Conservation (phyloP, 2,797 vertebrate species). For the Myiotriccus ornatus region DNA sequence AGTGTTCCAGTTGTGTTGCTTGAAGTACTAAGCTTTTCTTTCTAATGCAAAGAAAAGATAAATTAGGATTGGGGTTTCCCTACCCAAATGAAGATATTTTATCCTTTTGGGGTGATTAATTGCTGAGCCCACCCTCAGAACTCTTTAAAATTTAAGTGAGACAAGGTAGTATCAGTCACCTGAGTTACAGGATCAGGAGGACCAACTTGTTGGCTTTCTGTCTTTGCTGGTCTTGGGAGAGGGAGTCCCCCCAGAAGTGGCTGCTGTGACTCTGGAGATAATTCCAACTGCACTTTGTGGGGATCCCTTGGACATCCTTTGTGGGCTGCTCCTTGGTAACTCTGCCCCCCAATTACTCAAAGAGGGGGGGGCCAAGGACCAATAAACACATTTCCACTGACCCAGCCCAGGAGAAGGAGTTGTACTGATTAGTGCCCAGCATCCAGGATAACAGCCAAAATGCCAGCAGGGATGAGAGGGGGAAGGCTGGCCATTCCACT, state of each 20-base stretch:
- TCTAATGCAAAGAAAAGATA: background rate
- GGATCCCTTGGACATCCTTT: background rate
- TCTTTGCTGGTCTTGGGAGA: background rate
- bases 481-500: background rate
- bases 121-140: background rate
- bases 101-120: background rate
- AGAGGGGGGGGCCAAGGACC: background rate
- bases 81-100: background rate
- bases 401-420: background rate
- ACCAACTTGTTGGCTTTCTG: background rate
- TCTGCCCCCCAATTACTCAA: background rate
- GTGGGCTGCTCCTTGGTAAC: background rate
- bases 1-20: background rate
- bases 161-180: background rate
- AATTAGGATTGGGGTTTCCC: background rate
- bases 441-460: background rate
- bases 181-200: background rate
- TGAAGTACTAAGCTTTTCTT: background rate
- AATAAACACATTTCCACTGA: background rate
- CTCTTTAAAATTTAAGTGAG: background rate
- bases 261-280: background rate
- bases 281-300: background rate
- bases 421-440: background rate
- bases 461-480: fast-evolving
- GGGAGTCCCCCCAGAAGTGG: background rate